Evolutionary conservation across 2,113 vertebrate genomes (phyloP).

Genomic region (Rhadina sibilatrix): DNA sequence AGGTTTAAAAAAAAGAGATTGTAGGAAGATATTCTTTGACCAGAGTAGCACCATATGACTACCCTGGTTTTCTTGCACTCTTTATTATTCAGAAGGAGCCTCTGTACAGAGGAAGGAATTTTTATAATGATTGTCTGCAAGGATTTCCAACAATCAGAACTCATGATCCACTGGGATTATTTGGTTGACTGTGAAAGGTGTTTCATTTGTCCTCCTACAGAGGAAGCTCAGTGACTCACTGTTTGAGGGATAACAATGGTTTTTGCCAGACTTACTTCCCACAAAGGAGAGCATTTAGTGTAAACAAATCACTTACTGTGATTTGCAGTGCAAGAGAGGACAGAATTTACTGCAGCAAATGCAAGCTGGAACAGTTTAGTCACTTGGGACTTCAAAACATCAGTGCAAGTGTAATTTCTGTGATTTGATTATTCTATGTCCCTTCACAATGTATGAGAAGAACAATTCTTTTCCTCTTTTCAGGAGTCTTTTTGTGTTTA

Average conservation of each 20-base stretch:
- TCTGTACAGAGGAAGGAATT: neutral
- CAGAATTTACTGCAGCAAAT: neutral
- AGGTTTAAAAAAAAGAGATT: neutral
- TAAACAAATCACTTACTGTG: neutral
- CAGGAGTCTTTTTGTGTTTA: neutral
- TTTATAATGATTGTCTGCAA: neutral
- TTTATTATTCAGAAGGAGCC: neutral
- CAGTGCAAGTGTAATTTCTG: neutral
- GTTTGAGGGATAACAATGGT: neutral
- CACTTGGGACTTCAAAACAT: neutral
- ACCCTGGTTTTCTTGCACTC: neutral
- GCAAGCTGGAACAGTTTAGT: neutral
- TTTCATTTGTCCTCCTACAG: slow-evolving; percentile 2
- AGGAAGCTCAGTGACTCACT: slow-evolving; percentile 28
- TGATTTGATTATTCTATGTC: neutral
- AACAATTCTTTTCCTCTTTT: neutral
- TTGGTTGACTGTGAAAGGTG: neutral
- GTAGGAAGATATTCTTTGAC: neutral
- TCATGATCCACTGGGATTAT: neutral
- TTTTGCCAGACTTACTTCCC: slow-evolving; percentile 5
- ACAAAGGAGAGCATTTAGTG: neutral
- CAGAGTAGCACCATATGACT: neutral
- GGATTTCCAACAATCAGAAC: neutral
- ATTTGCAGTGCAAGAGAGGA: neutral
- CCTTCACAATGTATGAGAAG: neutral